phyloP scores from a whole-genome alignment of 2,888 invertebrate genomes.

The Acanthosoma haemorrhoidale region DNA sequence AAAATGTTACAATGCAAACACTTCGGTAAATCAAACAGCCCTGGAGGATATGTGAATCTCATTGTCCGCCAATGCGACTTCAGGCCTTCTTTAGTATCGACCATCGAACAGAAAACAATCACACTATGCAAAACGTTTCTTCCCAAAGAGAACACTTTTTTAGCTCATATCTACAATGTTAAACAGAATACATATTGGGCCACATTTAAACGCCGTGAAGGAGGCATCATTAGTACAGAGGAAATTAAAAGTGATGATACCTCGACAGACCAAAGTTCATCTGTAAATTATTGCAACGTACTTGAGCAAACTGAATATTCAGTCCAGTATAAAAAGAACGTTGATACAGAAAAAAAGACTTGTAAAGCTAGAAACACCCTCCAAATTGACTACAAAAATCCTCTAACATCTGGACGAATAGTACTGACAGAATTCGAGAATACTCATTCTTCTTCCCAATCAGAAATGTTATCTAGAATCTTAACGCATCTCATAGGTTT shows the following conservation, averaged over 20 bases:
- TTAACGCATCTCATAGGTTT: background rate
- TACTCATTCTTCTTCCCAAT: background rate
- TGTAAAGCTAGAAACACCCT: background rate
- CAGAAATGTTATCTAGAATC: slow-evolving; percentile 10
- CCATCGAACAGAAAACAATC: background rate
- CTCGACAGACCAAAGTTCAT: background rate
- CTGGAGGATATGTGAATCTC: background rate
- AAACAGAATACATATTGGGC: background rate
- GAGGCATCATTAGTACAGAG: background rate
- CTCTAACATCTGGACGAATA: slow-evolving; percentile 3
- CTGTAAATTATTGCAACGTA: background rate
- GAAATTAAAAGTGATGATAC: background rate
- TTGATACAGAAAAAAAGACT: background rate
- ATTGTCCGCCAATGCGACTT: background rate
- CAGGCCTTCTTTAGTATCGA: background rate
- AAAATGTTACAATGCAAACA: slow-evolving; percentile 12
- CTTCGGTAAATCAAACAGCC: background rate
- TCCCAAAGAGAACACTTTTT: background rate
- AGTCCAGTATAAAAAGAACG: background rate
- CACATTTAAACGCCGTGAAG: background rate
- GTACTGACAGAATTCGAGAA: background rate
- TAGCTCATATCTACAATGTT: background rate
- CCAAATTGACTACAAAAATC: slow-evolving; percentile 13
- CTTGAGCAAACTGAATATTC: background rate
- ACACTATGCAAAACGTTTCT: background rate